phyloP scores from a whole-genome alignment of 1,140 invertebrate species.

The Macrobrachium rosenbergii region DNA sequence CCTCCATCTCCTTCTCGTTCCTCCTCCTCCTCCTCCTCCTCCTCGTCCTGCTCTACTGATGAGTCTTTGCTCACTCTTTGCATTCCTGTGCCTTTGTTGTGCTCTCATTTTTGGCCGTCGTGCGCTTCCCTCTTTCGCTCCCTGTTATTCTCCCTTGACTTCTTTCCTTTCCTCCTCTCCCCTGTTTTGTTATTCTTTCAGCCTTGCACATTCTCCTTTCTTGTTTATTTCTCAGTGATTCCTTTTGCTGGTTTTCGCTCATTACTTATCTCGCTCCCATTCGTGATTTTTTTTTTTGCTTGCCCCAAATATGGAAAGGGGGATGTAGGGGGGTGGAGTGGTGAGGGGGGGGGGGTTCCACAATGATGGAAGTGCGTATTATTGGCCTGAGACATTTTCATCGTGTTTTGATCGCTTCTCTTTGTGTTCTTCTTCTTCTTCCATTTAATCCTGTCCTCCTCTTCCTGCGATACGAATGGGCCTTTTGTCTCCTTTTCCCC shows the following conservation, averaged over 20 bases:
- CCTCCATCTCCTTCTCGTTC: not conserved
- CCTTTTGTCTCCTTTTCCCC: not conserved
- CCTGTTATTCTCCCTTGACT: constrained; percentile 23
- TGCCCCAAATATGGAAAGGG: not conserved
- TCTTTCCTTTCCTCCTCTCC: constrained; percentile 22
- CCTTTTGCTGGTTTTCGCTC: not conserved
- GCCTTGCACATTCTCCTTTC: not conserved
- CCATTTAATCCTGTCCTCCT: not conserved
- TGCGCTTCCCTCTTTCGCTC: not conserved
- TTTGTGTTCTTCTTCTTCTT: not conserved
- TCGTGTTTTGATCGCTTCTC: not conserved
- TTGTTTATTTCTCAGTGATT: not conserved
- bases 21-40: too few relatives aligned
- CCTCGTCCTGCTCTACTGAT: not conserved
- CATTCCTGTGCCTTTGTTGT: not conserved
- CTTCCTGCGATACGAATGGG: too few relatives aligned
- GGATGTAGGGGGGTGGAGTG: not conserved
- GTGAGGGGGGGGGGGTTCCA: not conserved
- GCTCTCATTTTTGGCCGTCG: not conserved
- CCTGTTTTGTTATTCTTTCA: not conserved
- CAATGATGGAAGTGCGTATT: not conserved
- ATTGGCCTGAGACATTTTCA: not conserved
- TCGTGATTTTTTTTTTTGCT: constrained; percentile 19
- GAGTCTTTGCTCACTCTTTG: not conserved
- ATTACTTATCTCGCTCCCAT: constrained; percentile 35